These are phyloP conservation scores for Melanostoma scalare DNA, from an alignment of 2,888 invertebrate genomes.

Conservation along the genomic window DNA sequence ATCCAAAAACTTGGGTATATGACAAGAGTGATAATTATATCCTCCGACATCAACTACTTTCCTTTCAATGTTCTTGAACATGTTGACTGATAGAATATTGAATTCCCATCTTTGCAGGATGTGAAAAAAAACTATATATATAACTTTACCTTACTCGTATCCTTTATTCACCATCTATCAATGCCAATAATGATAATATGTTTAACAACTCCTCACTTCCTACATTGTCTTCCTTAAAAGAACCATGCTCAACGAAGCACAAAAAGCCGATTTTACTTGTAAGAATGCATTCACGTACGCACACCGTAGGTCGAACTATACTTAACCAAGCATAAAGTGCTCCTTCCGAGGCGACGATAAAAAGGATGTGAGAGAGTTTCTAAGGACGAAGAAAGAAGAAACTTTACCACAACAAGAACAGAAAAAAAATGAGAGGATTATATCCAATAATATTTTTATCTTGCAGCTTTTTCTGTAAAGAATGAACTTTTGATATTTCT, in stretches of 20 bases:
- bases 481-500: conserved; percentile 34
- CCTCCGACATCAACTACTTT: too few relatives aligned
- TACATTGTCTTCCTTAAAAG: conserved; percentile 6
- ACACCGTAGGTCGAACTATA: conserved; percentile 23
- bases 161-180: conserved; percentile 46
- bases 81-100: too few relatives aligned
- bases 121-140: too few relatives aligned
- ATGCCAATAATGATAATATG: conserved; percentile 37
- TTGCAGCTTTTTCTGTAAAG: conserved; percentile 21
- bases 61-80: too few relatives aligned
- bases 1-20: too few relatives aligned
- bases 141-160: background rate
- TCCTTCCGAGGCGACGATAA: background rate
- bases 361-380: background rate
- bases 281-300: conserved; percentile 48
- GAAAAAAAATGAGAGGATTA: background rate
- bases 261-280: conserved; percentile 46
- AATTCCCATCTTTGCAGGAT: too few relatives aligned
- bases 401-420: background rate
- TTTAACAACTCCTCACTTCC: conserved; percentile 19
- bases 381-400: background rate
- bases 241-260: conserved; percentile 53
- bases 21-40: too few relatives aligned
- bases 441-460: conserved; percentile 32
- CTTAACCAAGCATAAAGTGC: conserved; percentile 19